A percentile compares a stretch with the other conserved stretches of the same genome.
Evolutionary conservation across 2,113 vertebrate genomes (phyloP).

Genomic region (Anguilla japonica): DNA sequence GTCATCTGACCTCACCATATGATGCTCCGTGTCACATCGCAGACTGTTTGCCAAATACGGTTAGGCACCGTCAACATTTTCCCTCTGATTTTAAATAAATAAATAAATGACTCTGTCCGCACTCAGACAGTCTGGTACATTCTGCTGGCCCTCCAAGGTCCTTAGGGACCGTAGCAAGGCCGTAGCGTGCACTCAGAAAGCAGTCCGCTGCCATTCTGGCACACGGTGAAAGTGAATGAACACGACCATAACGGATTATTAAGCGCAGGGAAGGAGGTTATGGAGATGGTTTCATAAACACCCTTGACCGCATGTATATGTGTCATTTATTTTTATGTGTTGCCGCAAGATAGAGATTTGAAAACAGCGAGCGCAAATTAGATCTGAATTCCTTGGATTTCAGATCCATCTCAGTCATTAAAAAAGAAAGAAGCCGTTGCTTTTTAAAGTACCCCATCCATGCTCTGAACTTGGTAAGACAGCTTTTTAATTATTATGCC

Average conservation of each 20-base stretch:
- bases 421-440: neutral
- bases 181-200: neutral
- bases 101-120: no score
- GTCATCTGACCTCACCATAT: neutral
- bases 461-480: no score
- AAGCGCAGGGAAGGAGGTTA: neutral
- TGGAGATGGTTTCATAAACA: neutral
- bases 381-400: neutral
- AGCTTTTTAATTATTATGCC: no score
- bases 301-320: neutral
- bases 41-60: neutral
- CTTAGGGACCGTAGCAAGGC: neutral
- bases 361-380: neutral
- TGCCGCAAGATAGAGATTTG: neutral
- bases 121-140: neutral
- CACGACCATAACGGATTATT: neutral
- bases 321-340: neutral
- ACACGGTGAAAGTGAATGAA: neutral
- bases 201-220: neutral
- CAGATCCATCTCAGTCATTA: neutral
- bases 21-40: neutral
- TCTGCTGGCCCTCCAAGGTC: neutral
- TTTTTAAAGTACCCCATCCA: no score
- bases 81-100: neutral
- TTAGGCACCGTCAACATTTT: neutral